Evolutionary conservation across 2,888 invertebrate species (phyloP).

Genomic region (Lottia gigantea): DNA sequence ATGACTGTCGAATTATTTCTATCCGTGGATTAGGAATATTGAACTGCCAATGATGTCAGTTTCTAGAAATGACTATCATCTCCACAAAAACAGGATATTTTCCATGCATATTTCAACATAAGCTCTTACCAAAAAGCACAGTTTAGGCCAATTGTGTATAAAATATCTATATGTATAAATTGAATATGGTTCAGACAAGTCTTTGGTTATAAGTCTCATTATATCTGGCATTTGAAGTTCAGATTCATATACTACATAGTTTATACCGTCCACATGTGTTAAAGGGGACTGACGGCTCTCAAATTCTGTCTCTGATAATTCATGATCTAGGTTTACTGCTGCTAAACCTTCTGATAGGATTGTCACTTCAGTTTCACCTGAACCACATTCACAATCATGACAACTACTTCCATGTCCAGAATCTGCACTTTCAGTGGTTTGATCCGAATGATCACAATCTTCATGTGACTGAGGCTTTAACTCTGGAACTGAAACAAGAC

Average conservation of each 20-base stretch:
- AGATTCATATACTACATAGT: slow-evolving; percentile 80
- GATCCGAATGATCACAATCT: slow-evolving; percentile 21
- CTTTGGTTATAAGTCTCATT: slow-evolving; percentile 98
- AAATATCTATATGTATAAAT: slow-evolving; percentile 99
- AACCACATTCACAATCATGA: slow-evolving; percentile 27
- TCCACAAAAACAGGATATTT: no score
- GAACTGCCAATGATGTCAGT: no score
- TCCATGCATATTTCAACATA: no score
- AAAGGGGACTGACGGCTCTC: slow-evolving; percentile 3
- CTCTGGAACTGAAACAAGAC: slow-evolving; percentile 33
- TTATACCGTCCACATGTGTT: slow-evolving; percentile 50
- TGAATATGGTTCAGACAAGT: slow-evolving; percentile 99
- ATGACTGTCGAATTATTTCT: no score
- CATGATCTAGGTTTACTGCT: not conserved
- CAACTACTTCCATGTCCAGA: slow-evolving; percentile 30
- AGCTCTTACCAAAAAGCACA: slow-evolving; percentile 88
- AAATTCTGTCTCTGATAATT: slow-evolving; percentile 1
- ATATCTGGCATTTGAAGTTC: slow-evolving; percentile 98
- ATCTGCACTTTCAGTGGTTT: slow-evolving; percentile 24
- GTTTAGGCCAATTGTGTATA: slow-evolving; percentile 99
- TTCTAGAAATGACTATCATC: no score
- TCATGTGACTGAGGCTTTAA: slow-evolving; percentile 21
- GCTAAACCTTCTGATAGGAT: slow-evolving; percentile 18
- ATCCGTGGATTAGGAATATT: no score
- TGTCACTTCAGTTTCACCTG: slow-evolving; percentile 17